Evolutionary conservation across 35 echinoderm and acorn worm species (phyloP).

Genomic region (Heliocidaris tuberculata): DNA sequence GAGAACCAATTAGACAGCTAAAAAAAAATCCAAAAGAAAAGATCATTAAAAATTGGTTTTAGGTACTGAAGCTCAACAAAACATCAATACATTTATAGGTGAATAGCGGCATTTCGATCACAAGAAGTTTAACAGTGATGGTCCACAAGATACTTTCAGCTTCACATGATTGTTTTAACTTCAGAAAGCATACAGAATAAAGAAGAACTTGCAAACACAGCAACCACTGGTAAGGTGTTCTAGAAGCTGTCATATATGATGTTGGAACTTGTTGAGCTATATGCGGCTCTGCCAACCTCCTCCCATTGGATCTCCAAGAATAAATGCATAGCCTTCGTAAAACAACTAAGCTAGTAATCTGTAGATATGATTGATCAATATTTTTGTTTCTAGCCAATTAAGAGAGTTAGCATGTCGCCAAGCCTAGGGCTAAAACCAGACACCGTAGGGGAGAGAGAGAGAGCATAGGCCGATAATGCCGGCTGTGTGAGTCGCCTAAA

Average conservation of each 20-base stretch:
- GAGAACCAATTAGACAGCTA: too few species aligned
- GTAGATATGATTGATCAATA: not conserved
- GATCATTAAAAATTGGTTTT: not conserved
- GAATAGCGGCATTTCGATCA: not conserved
- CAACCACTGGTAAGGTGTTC: not conserved
- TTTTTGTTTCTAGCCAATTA: too few species aligned
- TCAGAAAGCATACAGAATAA: not conserved
- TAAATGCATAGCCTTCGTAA: not conserved
- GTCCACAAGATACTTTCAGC: not conserved
- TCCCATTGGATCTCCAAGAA: not conserved
- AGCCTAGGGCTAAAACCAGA: not conserved
- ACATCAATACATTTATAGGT: not conserved
- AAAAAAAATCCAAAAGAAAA: too few species aligned
- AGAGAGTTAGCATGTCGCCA: too few species aligned
- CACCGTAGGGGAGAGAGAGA: not conserved
- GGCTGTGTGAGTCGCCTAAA: not conserved
- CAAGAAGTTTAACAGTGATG: not conserved
- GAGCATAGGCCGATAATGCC: not conserved
- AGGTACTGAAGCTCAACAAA: not conserved
- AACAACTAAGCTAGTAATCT: not conserved
- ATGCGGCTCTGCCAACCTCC: not conserved
- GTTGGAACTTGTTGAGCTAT: not conserved
- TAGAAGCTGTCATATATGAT: not conserved
- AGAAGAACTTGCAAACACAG: not conserved
- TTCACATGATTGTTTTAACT: not conserved